Evolutionary conservation across 2,797 vertebrate species (phyloP).

Genomic region (Phyllotis vaccarum): DNA sequence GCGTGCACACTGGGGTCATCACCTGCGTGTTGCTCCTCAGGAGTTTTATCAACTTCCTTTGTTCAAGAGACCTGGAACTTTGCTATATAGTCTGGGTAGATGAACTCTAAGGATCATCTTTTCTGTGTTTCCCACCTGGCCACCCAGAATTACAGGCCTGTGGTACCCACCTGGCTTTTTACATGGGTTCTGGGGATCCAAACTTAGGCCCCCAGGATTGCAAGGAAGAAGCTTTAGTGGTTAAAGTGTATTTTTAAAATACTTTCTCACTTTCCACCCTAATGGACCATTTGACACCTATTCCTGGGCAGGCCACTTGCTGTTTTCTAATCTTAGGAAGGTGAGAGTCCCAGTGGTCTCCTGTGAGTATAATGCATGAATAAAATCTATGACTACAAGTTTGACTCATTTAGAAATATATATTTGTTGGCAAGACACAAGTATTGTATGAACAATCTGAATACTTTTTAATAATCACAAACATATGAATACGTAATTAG

Average conservation of each 20-base stretch:
- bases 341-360: conserved; percentile 10
- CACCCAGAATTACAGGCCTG: background rate
- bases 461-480: conserved; percentile 19
- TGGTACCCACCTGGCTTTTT: background rate
- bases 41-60: background rate
- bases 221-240: background rate
- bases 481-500: conserved; percentile 41
- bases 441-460: conserved; percentile 4
- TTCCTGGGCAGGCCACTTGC: background rate
- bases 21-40: background rate
- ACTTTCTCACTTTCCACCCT: background rate
- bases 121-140: background rate
- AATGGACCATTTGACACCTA: background rate
- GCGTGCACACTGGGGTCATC: background rate
- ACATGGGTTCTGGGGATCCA: background rate
- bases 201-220: background rate
- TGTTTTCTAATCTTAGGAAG: conserved; percentile 35
- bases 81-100: background rate
- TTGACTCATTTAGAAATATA: background rate
- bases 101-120: background rate
- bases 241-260: background rate
- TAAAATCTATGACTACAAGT: background rate
- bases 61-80: background rate
- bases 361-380: conserved; percentile 1
- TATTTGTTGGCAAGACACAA: background rate